Evolutionary conservation across 2,888 invertebrate species (phyloP), one percentile per base, ranked within the genome.

Genomic region (Tetanocera ferruginea): DNA sequence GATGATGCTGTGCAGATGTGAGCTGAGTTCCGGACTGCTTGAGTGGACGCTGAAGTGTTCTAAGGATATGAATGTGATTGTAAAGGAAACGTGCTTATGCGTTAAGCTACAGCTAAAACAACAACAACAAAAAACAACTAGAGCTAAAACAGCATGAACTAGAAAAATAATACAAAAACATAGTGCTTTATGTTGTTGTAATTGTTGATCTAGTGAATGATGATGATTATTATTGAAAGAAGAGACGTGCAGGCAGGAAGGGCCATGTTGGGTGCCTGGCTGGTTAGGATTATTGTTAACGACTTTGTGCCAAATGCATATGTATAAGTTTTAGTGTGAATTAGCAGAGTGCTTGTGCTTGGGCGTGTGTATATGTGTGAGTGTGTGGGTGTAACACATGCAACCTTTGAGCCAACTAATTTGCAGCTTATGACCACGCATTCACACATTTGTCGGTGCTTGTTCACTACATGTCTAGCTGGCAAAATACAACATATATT

Each of bases 201-300:
- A 57, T n/a, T 37, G 37, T 43, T 60, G 23, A 43, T 52, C 9
- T n/a, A 23, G 25, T 11, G 4, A 34, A 37, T 55, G 23, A 55
- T 55, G 23, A 19, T 52, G 17, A 31, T 66, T 23, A 34, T 75
- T n/a, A 64, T 57, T 19, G 37, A n/a, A 37, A 57, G 5, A 70
- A 34, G n/a, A 52, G n/a, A 51, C 5, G 49, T 69, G 34, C 2
- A 19, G 57, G n/a, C 67, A 75, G 37, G 11, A 69, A 64, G 78
- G 71, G 71, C 60, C 64, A 64, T 69, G 69, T 72, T 34, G 64
- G 52, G 52, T 74, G 67, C 49, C 43, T 62, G n/a, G 14, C 25
- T 49, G 62, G 60, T 1, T 51, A 57, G n/a, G 28, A 62, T 73
- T 73, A 73, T 49, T 73, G 49, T 37, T n/a, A 73, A 73, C 43